These are phyloP conservation scores for Mastomys natalensis DNA, from an alignment of 2,113 vertebrate genomes.

Conservation along the genomic window DNA sequence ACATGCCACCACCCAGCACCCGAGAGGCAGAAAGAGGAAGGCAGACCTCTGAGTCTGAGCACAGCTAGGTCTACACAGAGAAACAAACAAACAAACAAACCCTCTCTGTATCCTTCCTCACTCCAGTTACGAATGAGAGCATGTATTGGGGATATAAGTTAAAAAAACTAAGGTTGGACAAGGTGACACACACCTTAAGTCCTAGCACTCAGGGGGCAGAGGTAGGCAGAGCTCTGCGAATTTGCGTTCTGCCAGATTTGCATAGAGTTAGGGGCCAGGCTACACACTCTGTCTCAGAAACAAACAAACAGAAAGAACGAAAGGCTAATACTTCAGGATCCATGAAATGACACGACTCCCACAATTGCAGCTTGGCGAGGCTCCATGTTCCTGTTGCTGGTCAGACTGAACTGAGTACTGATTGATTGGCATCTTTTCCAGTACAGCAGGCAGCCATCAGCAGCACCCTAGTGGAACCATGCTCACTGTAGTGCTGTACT, in stretches of 20 bases:
- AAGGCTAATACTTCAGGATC: constrained; percentile 16
- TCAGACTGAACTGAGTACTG: constrained; percentile 41
- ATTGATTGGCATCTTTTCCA: constrained; percentile 16
- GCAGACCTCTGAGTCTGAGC: background rate
- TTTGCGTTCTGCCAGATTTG: background rate
- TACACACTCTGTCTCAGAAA: background rate
- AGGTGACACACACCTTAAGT: background rate
- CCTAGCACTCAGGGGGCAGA: background rate
- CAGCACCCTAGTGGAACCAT: background rate
- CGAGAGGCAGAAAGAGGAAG: background rate
- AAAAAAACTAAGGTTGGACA: background rate
- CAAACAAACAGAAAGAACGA: background rate
- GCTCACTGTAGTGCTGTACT: background rate
- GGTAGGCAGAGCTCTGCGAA: background rate
- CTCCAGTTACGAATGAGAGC: background rate
- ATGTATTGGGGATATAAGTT: background rate
- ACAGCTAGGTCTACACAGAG: background rate
- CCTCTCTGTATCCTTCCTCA: background rate
- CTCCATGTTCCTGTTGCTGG: constrained; percentile 27
- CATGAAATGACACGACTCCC: background rate
- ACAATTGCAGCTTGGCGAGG: constrained; percentile 28
- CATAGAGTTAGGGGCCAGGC: background rate
- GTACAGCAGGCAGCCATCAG: background rate
- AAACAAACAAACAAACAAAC: background rate
- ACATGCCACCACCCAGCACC: background rate